A percentile compares a stretch with the other conserved stretches of the same genome.
phyloP scores from a whole-genome alignment of 2,797 vertebrate genomes.

The Apogon hyalosoma region DNA sequence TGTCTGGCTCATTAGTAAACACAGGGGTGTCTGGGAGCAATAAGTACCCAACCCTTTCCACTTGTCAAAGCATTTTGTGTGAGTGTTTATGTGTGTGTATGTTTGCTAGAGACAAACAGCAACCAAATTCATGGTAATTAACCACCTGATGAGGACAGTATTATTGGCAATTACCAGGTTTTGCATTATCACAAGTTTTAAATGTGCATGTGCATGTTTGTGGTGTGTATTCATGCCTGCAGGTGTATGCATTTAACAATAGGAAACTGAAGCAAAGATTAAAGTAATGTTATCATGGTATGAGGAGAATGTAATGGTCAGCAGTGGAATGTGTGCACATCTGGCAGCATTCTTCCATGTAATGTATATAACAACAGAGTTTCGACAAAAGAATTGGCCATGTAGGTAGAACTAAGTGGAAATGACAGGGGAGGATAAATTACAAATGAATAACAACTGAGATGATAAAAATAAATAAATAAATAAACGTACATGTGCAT shows the following conservation, averaged over 20 bases:
- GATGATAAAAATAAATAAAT: not conserved
- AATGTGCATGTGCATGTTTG: slow-evolving; percentile 33
- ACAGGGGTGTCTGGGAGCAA: slow-evolving; percentile 52
- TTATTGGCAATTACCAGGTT: slow-evolving; percentile 81
- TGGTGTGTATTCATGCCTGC: slow-evolving; percentile 25
- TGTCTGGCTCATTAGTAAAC: slow-evolving; percentile 62
- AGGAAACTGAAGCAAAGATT: slow-evolving; percentile 4
- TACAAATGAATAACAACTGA: not conserved
- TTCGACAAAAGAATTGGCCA: not conserved
- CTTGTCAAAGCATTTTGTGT: slow-evolving; percentile 61
- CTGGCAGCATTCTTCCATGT: slow-evolving; percentile 1
- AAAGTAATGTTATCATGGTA: not conserved
- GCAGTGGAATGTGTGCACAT: not conserved
- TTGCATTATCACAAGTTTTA: slow-evolving; percentile 71
- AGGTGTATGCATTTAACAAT: slow-evolving; percentile 19
- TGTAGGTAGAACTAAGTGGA: slow-evolving; percentile 1
- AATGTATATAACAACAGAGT: not conserved
- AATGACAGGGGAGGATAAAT: slow-evolving; percentile 9
- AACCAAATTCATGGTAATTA: slow-evolving; percentile 81
- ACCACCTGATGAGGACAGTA: slow-evolving; percentile 80
- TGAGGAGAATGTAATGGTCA: slow-evolving; percentile 12
- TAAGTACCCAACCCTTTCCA: slow-evolving; percentile 48
- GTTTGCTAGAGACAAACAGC: slow-evolving; percentile 67
- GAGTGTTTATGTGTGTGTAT: slow-evolving; percentile 42
- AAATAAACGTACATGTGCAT: not conserved